phyloP scores from a whole-genome alignment of 2,797 vertebrate genomes.

The Tapirus indicus region DNA sequence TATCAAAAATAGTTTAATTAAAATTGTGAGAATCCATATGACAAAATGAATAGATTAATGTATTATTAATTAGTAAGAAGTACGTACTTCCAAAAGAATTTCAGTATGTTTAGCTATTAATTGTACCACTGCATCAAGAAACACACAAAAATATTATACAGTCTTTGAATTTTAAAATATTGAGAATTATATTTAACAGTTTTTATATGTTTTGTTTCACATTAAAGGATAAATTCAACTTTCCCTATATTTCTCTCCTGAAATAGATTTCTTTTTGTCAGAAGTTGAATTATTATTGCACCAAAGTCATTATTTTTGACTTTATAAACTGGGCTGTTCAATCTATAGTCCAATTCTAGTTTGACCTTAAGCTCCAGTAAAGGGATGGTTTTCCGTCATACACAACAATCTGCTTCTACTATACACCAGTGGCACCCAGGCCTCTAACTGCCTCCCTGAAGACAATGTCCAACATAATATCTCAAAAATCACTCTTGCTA shows the following conservation, averaged over 20 bases:
- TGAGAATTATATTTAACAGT: not conserved
- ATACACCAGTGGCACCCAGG: not conserved
- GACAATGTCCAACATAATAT: not conserved
- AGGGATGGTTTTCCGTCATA: not conserved
- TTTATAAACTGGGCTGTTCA: not conserved
- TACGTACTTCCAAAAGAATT: conserved; percentile 48
- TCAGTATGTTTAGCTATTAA: conserved; percentile 3
- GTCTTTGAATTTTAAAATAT: conserved; percentile 26
- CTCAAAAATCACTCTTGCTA: not conserved
- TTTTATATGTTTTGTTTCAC: not conserved
- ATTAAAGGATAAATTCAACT: conserved; percentile 25
- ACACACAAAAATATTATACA: not conserved
- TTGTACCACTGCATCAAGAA: not conserved
- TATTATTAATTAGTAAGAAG: conserved; percentile 55
- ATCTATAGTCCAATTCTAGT: not conserved
- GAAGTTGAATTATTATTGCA: not conserved
- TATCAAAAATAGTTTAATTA: conserved; percentile 46
- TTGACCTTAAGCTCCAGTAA: not conserved
- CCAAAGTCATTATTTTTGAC: not conserved
- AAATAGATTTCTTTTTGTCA: not conserved
- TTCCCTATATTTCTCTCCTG: not conserved
- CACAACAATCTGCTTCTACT: not conserved
- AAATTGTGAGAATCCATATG: conserved; percentile 5
- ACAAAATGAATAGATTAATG: conserved; percentile 8
- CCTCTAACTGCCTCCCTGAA: not conserved